Percentiles rank a stretch among this genome's conserved stretches.
Evolutionary conservation across 64 coral and sea anemone species (phyloP).

Genomic region (Stylophora pistillata): DNA sequence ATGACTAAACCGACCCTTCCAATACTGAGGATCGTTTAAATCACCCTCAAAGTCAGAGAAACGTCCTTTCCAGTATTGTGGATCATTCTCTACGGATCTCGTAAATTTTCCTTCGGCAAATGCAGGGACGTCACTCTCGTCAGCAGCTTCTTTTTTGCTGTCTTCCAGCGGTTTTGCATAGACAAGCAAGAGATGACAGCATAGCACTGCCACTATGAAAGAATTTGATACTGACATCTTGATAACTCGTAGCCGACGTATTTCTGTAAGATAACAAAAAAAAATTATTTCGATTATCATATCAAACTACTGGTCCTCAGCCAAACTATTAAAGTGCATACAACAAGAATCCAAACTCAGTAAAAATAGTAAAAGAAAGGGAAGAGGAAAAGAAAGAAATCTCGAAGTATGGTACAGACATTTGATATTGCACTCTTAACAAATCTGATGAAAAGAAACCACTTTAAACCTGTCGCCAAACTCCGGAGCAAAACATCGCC

Average conservation of each 20-base stretch:
- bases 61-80: constrained; percentile 58
- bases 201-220: neutral
- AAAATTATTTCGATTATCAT: neutral
- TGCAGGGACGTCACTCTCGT: neutral
- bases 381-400: no score
- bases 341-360: no score
- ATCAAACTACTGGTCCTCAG: neutral
- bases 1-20: constrained; percentile 48
- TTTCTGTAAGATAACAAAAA: neutral
- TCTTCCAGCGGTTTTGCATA: constrained; percentile 29
- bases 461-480: no score
- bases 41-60: constrained; percentile 15
- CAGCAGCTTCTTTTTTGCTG: neutral
- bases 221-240: neutral
- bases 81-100: neutral
- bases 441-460: no score
- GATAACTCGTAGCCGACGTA: neutral
- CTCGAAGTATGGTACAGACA: no score
- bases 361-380: no score
- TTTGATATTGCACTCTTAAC: no score
- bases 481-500: no score
- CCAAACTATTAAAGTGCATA: neutral
- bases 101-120: constrained; percentile 21
- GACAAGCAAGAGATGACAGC: constrained; percentile 5
- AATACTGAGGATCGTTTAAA: constrained; percentile 50